Conservation (phyloP, 2,888 invertebrate genomes). For the Netelia melanura region DNA sequence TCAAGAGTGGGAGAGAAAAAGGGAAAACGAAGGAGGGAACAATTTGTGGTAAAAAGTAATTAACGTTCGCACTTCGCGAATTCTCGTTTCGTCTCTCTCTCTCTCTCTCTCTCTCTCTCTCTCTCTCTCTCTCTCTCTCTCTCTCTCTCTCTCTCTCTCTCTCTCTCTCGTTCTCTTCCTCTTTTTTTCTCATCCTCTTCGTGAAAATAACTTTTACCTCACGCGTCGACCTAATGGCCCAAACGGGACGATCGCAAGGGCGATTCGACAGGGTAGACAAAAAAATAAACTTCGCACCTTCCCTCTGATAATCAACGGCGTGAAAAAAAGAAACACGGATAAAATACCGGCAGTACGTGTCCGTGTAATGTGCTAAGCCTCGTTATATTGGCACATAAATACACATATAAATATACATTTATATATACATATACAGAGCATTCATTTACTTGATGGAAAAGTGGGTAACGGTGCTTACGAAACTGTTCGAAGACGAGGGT, state of each 20-base stretch:
- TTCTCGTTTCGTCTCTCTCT: constrained; percentile 30
- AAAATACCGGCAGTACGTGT: constrained; percentile 9
- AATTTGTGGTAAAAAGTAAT: constrained; percentile 51
- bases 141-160: constrained; percentile 12
- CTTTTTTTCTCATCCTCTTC: constrained; percentile 36
- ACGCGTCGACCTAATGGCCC: constrained; percentile 44
- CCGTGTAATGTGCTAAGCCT: constrained; percentile 15
- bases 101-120: neutral
- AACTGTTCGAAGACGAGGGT: neutral
- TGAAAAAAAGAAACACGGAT: constrained; percentile 23
- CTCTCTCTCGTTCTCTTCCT: neutral
- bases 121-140: constrained; percentile 5
- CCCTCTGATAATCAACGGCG: constrained; percentile 48
- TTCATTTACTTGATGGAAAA: constrained; percentile 36
- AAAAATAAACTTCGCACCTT: constrained; percentile 45
- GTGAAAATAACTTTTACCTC: constrained; percentile 47
- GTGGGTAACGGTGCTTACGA: neutral
- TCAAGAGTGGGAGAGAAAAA: neutral
- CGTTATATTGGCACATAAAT: neutral
- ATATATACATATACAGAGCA: neutral
- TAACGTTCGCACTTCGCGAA: constrained; percentile 58
- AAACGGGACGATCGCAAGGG: constrained; percentile 14
- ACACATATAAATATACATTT: neutral
- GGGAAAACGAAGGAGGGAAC: neutral
- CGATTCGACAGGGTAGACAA: neutral